A percentile compares a stretch with the other conserved stretches of the same genome.
Conservation (phyloP, 64 coral and sea anemone species). For the Porites australiensis region DNA sequence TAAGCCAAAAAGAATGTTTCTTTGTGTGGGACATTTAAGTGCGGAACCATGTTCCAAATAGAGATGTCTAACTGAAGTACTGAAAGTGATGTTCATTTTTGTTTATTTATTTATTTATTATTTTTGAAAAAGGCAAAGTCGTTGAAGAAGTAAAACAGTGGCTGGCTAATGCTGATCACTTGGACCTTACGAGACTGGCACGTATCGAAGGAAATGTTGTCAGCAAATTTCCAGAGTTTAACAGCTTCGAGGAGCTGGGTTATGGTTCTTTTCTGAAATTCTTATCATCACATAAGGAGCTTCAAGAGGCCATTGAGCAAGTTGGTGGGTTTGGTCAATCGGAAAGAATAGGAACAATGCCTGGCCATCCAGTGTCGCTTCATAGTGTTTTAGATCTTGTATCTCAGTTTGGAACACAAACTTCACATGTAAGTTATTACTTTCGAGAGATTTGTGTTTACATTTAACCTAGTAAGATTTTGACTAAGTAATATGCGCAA, state of each 20-base stretch:
- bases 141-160: conserved; percentile 69
- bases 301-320: conserved; percentile 41
- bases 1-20: too few species aligned
- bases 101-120: too few species aligned
- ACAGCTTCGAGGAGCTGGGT: conserved; percentile 71
- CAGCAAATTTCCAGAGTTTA: conserved; percentile 73
- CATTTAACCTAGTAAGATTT: too few species aligned
- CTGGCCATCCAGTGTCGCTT: conserved; percentile 26
- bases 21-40: too few species aligned
- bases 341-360: neutral
- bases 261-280: conserved; percentile 86
- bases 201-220: conserved; percentile 68
- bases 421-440: conserved; percentile 50
- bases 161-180: conserved; percentile 42
- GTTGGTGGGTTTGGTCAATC: conserved; percentile 25
- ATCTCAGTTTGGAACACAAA: conserved; percentile 75
- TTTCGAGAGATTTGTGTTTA: neutral
- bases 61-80: too few species aligned
- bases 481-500: too few species aligned
- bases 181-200: conserved; percentile 54
- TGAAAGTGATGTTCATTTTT: too few species aligned
- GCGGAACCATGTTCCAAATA: too few species aligned
- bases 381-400: conserved; percentile 70
- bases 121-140: conserved; percentile 32
- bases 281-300: conserved; percentile 68